These are phyloP conservation scores for Mesorhabditis sp. DNA, from an alignment of 2,888 invertebrate species.

Conservation along the genomic window DNA sequence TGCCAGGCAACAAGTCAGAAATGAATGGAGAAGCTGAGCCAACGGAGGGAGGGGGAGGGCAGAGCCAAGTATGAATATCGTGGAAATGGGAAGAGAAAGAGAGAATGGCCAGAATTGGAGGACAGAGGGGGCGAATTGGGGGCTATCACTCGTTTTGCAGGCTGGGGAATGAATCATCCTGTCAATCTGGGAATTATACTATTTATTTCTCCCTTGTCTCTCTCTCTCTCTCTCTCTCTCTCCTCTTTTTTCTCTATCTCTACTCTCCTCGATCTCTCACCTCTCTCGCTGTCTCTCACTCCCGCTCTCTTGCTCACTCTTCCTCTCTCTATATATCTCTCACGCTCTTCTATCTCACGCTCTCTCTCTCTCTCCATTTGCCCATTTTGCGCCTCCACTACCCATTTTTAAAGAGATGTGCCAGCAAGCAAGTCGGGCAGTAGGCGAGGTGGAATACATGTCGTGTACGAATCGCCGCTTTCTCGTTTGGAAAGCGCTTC, in stretches of 20 bases:
- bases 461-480: too few species aligned
- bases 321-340: constrained; percentile 12
- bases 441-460: too few species aligned
- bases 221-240: neutral
- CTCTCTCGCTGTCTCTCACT: neutral
- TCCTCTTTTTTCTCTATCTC: constrained; percentile 5
- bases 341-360: constrained; percentile 4
- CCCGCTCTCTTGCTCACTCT: constrained; percentile 10
- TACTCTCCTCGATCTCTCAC: constrained; percentile 4
- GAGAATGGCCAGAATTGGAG: constrained; percentile 10
- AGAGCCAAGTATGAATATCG: constrained; percentile 11
- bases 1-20: too few species aligned
- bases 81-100: constrained; percentile 10
- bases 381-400: neutral
- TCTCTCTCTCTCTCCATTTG: constrained; percentile 5
- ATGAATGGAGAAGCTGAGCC: too few species aligned
- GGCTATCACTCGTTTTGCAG: constrained; percentile 3
- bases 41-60: constrained; percentile 14
- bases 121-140: constrained; percentile 3
- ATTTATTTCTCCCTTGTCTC: neutral
- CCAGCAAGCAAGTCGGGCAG: too few species aligned
- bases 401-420: neutral
- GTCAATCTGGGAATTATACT: constrained; percentile 5
- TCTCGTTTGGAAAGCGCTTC: too few species aligned
- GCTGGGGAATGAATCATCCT: constrained; percentile 6